These are phyloP conservation scores for Melanotus villosus DNA, from an alignment of 2,888 invertebrate genomes.

Conservation along the genomic window DNA sequence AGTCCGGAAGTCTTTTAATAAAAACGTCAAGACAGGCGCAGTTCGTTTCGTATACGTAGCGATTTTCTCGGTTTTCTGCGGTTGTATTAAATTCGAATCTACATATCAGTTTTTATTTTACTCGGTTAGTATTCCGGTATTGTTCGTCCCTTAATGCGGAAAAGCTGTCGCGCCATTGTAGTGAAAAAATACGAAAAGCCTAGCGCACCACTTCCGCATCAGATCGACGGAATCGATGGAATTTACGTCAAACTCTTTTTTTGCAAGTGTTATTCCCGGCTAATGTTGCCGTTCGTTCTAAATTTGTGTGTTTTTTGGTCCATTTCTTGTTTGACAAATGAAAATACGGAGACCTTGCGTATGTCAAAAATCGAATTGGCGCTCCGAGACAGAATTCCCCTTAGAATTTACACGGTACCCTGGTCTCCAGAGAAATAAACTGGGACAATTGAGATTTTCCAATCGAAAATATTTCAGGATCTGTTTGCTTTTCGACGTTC, in stretches of 20 bases:
- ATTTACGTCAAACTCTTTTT: constrained; percentile 11
- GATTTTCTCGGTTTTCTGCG: constrained; percentile 1
- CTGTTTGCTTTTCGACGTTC: neutral
- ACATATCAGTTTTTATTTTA: constrained; percentile 29
- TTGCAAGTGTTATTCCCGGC: neutral
- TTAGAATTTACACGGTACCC: constrained; percentile 24
- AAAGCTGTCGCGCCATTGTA: constrained; percentile 30
- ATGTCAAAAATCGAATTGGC: constrained; percentile 23
- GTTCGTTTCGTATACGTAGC: neutral
- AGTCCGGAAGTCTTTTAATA: neutral
- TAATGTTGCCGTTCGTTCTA: constrained; percentile 5
- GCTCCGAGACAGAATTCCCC: constrained; percentile 7
- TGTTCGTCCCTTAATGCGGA: constrained; percentile 27
- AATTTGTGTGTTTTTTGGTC: constrained; percentile 20
- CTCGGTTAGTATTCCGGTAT: constrained; percentile 29
- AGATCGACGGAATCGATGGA: neutral
- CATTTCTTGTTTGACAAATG: constrained; percentile 25
- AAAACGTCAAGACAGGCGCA: neutral
- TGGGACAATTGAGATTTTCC: constrained; percentile 24
- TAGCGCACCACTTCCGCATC: neutral
- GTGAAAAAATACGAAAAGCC: constrained; percentile 20
- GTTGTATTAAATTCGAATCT: constrained; percentile 20
- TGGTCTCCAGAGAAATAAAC: constrained; percentile 13
- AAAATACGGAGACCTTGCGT: constrained; percentile 12
- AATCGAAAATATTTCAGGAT: constrained; percentile 17